Evolutionary conservation across 2,888 invertebrate genomes (phyloP).

Genomic region (Chrysina gloriosa): DNA sequence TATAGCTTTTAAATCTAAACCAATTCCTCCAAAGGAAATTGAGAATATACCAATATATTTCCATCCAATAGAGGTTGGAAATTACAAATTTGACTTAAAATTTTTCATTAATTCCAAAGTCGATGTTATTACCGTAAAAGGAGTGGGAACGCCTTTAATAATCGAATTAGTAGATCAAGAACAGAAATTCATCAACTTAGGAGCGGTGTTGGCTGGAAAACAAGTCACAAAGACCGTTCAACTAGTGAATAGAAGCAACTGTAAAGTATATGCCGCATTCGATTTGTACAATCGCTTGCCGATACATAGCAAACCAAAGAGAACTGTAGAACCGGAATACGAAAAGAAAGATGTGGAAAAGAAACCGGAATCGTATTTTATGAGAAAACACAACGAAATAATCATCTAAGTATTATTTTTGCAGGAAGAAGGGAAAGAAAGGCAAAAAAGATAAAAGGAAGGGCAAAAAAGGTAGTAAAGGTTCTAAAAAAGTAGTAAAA

Average conservation of each 20-base stretch:
- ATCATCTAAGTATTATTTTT: background rate
- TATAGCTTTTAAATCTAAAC: constrained; percentile 64
- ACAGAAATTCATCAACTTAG: constrained; percentile 64
- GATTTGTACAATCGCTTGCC: constrained; percentile 68
- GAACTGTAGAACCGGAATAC: constrained; percentile 52
- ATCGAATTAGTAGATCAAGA: constrained; percentile 59
- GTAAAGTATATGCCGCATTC: constrained; percentile 68
- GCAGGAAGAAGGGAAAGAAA: constrained; percentile 43
- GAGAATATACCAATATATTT: constrained; percentile 68
- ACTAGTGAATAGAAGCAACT: constrained; percentile 71
- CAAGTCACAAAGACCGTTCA: constrained; percentile 67
- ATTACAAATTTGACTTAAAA: constrained; percentile 67
- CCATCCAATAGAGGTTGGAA: constrained; percentile 67
- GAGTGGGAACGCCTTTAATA: constrained; percentile 67
- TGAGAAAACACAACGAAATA: background rate
- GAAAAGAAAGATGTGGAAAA: constrained; percentile 40
- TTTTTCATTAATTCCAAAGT: constrained; percentile 70
- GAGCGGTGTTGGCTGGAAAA: constrained; percentile 64
- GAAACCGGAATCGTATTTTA: constrained; percentile 5
- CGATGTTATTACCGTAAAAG: constrained; percentile 68
- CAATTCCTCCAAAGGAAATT: constrained; percentile 64
- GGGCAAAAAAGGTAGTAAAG: constrained; percentile 40
- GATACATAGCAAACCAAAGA: constrained; percentile 48
- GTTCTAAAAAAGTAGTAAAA: constrained; percentile 41
- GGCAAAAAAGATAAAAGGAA: constrained; percentile 45